Evolutionary conservation across 2,888 invertebrate species (phyloP).

Genomic region (Morpho achilles): DNA sequence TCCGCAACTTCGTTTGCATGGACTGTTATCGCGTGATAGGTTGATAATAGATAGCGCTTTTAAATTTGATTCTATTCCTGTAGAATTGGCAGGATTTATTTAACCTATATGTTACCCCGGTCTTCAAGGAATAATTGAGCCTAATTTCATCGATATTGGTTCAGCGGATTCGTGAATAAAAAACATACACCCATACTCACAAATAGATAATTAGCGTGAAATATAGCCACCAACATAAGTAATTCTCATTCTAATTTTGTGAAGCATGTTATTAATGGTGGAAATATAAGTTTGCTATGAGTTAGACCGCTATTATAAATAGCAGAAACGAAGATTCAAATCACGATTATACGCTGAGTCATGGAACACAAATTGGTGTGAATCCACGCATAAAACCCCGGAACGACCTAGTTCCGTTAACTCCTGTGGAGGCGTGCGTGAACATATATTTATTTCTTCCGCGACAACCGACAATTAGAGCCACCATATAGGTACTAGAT

Average conservation of each 20-base stretch:
- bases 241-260: not conserved
- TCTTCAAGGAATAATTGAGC: no score
- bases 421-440: constrained; percentile 68
- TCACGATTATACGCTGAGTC: constrained; percentile 4
- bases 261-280: constrained; percentile 3
- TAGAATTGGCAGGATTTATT: no score
- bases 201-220: not conserved
- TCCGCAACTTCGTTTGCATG: no score
- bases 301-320: constrained; percentile 2
- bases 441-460: constrained; percentile 74
- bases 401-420: constrained; percentile 42
- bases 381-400: constrained; percentile 42
- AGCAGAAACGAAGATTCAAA: constrained; percentile 8
- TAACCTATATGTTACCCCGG: no score
- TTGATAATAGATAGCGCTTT: no score
- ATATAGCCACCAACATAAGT: no score
- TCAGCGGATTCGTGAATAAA: no score
- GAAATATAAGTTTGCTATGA: constrained; percentile 1
- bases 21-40: no score
- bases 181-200: no score
- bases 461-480: constrained; percentile 30
- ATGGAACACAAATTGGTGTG: constrained; percentile 16
- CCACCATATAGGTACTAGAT: constrained; percentile 1
- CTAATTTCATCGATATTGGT: no score
- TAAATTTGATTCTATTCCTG: no score